Conservation (phyloP, 1,140 invertebrate species). For the Tetranychus cinnabarinus region DNA sequence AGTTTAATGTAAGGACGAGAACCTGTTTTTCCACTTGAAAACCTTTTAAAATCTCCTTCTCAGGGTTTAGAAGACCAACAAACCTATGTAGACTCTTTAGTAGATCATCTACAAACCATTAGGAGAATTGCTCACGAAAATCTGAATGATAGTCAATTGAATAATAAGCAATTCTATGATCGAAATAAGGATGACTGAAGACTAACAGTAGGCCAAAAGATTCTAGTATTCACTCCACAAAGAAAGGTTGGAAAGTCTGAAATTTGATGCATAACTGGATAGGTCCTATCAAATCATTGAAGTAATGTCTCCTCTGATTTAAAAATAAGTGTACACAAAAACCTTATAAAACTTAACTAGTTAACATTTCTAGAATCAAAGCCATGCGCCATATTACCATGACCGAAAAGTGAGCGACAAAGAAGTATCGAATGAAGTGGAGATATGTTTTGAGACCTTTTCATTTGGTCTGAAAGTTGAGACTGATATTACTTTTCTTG, state of each 20-base stretch:
- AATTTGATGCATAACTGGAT: conserved; percentile 6
- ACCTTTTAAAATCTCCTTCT: background rate
- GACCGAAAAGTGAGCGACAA: too few relatives aligned
- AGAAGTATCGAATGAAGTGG: too few relatives aligned
- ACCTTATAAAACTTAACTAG: background rate
- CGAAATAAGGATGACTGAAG: background rate
- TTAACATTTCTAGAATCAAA: background rate
- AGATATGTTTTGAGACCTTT: too few relatives aligned
- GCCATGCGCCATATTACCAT: too few relatives aligned
- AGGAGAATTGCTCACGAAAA: background rate
- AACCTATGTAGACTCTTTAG: background rate
- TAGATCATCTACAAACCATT: background rate
- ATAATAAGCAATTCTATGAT: background rate
- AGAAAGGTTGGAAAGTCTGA: conserved; percentile 3
- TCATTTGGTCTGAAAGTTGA: too few relatives aligned
- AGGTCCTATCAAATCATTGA: conserved; percentile 5
- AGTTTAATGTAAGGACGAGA: conserved; percentile 23
- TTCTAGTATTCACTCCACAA: conserved; percentile 6
- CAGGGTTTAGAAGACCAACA: background rate
- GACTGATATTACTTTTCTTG: too few relatives aligned
- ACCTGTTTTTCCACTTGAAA: conserved; percentile 11
- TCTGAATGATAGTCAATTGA: background rate
- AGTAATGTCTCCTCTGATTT: background rate
- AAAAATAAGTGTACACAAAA: background rate
- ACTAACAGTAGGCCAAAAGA: conserved; percentile 2